Base-by-base conservation (phyloP, 2,888 invertebrate species). In the Pachydiplax longipennis region DNA sequence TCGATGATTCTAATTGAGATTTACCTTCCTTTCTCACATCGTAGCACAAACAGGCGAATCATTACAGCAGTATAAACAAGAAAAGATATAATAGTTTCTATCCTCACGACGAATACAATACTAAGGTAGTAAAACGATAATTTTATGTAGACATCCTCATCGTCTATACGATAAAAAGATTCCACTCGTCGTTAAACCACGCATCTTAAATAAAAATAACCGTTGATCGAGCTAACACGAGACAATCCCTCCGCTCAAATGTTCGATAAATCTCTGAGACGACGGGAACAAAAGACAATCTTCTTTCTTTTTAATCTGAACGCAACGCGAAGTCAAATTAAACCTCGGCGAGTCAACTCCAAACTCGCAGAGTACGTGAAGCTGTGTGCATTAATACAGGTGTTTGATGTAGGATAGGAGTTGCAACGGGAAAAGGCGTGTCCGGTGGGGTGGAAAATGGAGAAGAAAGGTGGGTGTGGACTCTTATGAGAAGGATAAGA, bases 321-420 rank as follows among this genome's bases (percentile, higher is more conserved):
- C n/a, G 65, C n/a, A 2, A 6, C 1, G 65, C 65, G 22, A 5
- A 25, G 31, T 73, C 73, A 73, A 73, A 73, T 73, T 73, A 73
- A 73, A 65, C 65, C 65, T 65, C 65, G 5, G 22, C 65, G n/a
- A 73, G 73, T 73, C 25, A 4, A 12, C 73, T 73, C 73, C 25
- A 31, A 65, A 87, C 61, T 87, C 22, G n/a, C 40, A 35, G n/a
- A 87, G 87, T 61, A 87, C 87, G 87, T 37, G 83, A 83, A 58
- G 22, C 58, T 58, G 58, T 53, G 58, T n/a, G 61, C 87, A 87
- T 87, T 87, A 87, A 87, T 61, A 87, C 87, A 87, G 87, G 87
- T 87, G 87, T 87, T 87, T 87, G 87, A 87, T 87, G 58, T 58
- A 87, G 87, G 87, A 87, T 87, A 58, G 65, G 87, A 37, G 61